Evolutionary conservation across 2,888 invertebrate species (phyloP).

Genomic region (Ophioninae sp.): DNA sequence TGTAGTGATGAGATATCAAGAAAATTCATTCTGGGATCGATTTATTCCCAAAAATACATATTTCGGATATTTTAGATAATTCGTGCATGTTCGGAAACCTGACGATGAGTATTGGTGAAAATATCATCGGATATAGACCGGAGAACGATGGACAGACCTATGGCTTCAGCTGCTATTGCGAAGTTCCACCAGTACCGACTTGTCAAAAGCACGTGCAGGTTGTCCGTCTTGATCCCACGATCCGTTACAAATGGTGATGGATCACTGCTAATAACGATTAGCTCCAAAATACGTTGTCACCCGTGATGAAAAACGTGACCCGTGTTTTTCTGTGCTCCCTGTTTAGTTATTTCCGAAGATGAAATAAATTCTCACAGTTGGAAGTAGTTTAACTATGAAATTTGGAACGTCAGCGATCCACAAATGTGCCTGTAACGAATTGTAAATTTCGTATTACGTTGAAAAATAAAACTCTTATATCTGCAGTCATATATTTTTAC

Average conservation of each 20-base stretch:
- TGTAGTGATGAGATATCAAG: neutral
- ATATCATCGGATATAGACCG: conserved; percentile 47
- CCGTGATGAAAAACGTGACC: no score
- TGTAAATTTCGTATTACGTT: neutral
- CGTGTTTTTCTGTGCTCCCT: neutral
- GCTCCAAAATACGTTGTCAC: no score
- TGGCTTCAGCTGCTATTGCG: conserved; percentile 62
- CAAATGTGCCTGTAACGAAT: neutral
- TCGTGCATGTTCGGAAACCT: conserved; percentile 63
- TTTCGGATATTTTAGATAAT: conserved; percentile 23
- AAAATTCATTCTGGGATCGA: neutral
- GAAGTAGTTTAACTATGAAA: neutral
- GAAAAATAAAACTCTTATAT: neutral
- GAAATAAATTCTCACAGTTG: neutral
- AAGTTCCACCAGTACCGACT: conserved; percentile 66
- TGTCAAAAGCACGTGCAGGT: conserved; percentile 50
- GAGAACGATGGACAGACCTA: conserved; percentile 24
- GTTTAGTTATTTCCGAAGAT: neutral
- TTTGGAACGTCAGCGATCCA: neutral
- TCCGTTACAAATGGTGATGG: no score
- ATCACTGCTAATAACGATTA: no score
- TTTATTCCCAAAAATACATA: neutral
- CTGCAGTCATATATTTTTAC: neutral
- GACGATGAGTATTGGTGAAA: conserved; percentile 62
- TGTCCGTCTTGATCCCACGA: no score